These are phyloP conservation scores for Drosophila persimilis DNA, from an alignment of 1,140 invertebrate species.

Conservation along the genomic window DNA sequence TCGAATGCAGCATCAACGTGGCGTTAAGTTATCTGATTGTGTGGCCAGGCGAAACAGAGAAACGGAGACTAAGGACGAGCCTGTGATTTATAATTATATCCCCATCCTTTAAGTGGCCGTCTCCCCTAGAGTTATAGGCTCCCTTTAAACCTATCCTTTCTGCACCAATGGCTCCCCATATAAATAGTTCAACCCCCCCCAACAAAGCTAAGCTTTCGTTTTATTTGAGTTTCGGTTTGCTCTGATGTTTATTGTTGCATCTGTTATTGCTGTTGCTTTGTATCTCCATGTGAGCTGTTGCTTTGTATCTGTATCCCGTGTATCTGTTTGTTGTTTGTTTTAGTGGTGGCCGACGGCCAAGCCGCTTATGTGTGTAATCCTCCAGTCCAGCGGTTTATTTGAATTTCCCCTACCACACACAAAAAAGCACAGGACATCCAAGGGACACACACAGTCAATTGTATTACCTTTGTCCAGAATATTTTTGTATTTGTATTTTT, in stretches of 20 bases:
- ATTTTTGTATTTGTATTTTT: conserved; percentile 7
- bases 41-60: conserved; percentile 51
- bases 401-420: conserved; percentile 28
- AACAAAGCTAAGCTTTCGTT: conserved; percentile 32
- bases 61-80: conserved; percentile 30
- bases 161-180: conserved; percentile 45
- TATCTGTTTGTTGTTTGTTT: conserved; percentile 36
- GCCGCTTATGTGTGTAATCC: conserved; percentile 70
- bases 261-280: conserved; percentile 3
- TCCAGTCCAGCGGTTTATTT: conserved; percentile 53
- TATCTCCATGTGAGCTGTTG: conserved; percentile 9
- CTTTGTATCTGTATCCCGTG: background rate
- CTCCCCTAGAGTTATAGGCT: conserved; percentile 41
- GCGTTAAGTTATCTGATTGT: conserved; percentile 71
- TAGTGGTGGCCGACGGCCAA: conserved; percentile 42
- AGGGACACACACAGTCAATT: conserved; percentile 30
- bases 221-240: conserved; percentile 31
- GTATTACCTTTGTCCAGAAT: conserved; percentile 20
- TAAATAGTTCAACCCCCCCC: conserved; percentile 61
- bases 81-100: conserved; percentile 65
- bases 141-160: conserved; percentile 44
- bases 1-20: conserved; percentile 61
- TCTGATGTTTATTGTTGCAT: conserved; percentile 37
- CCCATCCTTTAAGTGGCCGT: conserved; percentile 40
- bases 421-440: conserved; percentile 11